Evolutionary conservation across 2,888 invertebrate species (phyloP).

Genomic region (Drosophila diplacantha): DNA sequence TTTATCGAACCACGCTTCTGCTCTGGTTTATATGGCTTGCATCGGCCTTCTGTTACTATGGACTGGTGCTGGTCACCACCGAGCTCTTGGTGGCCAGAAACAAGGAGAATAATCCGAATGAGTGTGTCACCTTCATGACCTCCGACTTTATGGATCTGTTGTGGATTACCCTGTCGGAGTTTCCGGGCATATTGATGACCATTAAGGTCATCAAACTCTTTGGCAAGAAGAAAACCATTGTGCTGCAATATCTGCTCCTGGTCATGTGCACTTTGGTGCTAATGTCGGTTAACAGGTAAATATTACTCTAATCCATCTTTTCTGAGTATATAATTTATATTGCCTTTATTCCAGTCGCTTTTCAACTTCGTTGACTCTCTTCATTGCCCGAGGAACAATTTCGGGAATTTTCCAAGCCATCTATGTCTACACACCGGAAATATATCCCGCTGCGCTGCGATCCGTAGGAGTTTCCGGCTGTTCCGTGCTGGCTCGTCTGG

Average conservation of each 20-base stretch:
- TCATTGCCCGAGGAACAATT: constrained; percentile 92
- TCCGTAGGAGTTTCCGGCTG: constrained; percentile 33
- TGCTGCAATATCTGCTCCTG: constrained; percentile 91
- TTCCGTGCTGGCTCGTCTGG: constrained; percentile 35
- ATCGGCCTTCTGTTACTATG: constrained; percentile 96
- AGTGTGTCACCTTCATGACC: constrained; percentile 85
- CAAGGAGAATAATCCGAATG: constrained; percentile 27
- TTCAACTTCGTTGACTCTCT: constrained; percentile 87
- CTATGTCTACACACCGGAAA: constrained; percentile 97
- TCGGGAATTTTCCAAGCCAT: constrained; percentile 96
- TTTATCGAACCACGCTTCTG: constrained; percentile 89
- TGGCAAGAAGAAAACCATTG: constrained; percentile 95
- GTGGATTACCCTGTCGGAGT: constrained; percentile 96
- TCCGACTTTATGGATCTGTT: constrained; percentile 94
- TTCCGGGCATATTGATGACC: constrained; percentile 93
- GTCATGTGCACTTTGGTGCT: constrained; percentile 35
- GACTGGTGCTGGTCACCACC: constrained; percentile 95
- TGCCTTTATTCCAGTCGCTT: constrained; percentile 76
- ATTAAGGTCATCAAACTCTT: constrained; percentile 92
- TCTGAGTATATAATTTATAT: neutral
- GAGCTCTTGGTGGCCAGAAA: constrained; percentile 84
- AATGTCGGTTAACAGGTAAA: constrained; percentile 34
- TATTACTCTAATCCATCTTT: fast-evolving
- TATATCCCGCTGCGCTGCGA: constrained; percentile 82
- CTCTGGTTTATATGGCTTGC: constrained; percentile 97